Conservation (phyloP, 2,797 vertebrate genomes). For the Xyrichtys novacula region DNA sequence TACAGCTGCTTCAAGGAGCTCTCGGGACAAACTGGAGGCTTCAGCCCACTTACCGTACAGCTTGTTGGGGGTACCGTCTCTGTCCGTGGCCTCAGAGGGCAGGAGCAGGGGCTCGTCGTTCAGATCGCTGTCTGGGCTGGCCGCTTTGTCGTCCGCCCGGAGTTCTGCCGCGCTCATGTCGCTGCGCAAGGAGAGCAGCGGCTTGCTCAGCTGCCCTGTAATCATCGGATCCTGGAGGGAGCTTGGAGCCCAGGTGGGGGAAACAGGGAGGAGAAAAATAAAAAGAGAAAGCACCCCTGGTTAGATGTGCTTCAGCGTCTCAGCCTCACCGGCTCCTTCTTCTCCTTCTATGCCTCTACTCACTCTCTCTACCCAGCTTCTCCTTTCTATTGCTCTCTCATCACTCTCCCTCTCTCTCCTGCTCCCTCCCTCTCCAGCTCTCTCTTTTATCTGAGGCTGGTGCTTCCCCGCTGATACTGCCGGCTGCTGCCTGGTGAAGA, state of each 20-base stretch:
- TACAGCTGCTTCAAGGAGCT: conserved; percentile 13
- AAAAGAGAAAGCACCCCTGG: conserved; percentile 77
- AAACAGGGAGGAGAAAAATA: conserved; percentile 55
- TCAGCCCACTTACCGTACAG: conserved; percentile 93
- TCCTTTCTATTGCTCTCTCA: conserved; percentile 83
- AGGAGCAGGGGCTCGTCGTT: conserved; percentile 93
- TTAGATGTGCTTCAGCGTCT: conserved; percentile 82
- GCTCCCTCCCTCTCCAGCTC: conserved; percentile 81
- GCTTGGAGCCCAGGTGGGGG: conserved; percentile 80
- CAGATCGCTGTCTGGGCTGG: conserved; percentile 96
- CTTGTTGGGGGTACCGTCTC: conserved; percentile 95
- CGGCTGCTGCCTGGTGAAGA: conserved; percentile 97
- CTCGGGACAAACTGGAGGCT: not conserved
- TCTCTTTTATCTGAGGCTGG: conserved; percentile 89
- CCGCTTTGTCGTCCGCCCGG: conserved; percentile 95
- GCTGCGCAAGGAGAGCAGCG: conserved; percentile 96
- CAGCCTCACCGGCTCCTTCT: conserved; percentile 81
- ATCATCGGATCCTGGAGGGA: conserved; percentile 97
- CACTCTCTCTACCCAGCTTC: conserved; percentile 82
- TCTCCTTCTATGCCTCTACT: conserved; percentile 75
- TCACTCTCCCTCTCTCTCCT: conserved; percentile 84
- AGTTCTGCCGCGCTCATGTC: conserved; percentile 98
- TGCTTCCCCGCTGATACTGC: conserved; percentile 94
- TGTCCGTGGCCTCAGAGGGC: conserved; percentile 93
- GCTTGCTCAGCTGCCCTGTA: conserved; percentile 99